These are phyloP conservation scores for Parnassius smintheus DNA, from an alignment of 2,888 invertebrate species.

Conservation along the genomic window DNA sequence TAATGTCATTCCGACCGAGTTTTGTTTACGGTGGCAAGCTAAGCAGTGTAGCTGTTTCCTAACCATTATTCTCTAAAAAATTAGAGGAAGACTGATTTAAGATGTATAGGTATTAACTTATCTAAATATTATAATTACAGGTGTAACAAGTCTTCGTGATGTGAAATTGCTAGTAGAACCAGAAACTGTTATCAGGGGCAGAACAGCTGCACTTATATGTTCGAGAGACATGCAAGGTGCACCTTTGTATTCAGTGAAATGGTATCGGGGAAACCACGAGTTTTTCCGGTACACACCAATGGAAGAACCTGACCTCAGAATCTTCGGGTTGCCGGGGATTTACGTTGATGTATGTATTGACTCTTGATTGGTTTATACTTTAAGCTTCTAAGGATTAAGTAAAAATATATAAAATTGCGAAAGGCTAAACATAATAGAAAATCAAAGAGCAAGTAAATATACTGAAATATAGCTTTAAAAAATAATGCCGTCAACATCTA, in stretches of 20 bases:
- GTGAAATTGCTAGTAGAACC: slow-evolving; percentile 87
- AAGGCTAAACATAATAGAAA: no score
- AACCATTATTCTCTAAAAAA: no score
- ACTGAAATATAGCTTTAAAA: no score
- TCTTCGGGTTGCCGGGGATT: slow-evolving; percentile 88
- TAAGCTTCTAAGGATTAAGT: no score
- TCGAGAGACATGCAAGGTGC: slow-evolving; percentile 88
- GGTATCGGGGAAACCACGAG: slow-evolving; percentile 91
- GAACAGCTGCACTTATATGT: slow-evolving; percentile 86
- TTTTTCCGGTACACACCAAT: slow-evolving; percentile 91
- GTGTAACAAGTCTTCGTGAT: slow-evolving; percentile 85
- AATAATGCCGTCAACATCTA: no score
- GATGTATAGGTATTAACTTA: no score
- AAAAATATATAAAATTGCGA: no score
- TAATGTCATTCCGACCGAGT: no score
- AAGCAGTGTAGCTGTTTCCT: no score
- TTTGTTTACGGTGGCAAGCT: no score
- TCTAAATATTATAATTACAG: slow-evolving; percentile 49
- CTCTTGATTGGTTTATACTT: background rate
- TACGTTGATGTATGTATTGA: slow-evolving; percentile 88
- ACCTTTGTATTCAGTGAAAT: slow-evolving; percentile 91
- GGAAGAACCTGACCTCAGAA: slow-evolving; percentile 86
- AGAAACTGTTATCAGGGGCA: slow-evolving; percentile 84
- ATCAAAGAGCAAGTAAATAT: no score
- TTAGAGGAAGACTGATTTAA: no score